phyloP scores from a whole-genome alignment of 2,113 vertebrate genomes.

The Leptobrachium leishanense region DNA sequence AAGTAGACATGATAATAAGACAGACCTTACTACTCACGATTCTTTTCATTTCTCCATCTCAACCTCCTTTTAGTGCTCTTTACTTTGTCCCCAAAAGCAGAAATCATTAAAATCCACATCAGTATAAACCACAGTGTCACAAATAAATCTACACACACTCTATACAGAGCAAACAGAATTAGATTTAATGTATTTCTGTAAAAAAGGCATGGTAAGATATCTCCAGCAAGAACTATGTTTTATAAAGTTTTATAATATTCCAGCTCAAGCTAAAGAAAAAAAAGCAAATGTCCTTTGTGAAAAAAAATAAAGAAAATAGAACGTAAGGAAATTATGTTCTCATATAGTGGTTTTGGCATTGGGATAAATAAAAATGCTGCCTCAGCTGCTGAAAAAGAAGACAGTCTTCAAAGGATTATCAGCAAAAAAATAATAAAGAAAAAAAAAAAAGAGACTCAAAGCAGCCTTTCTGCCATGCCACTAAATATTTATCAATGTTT shows the following conservation, averaged over 20 bases:
- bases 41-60: slow-evolving; percentile 93
- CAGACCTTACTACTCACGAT: slow-evolving; percentile 80
- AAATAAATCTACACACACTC: slow-evolving; percentile 57
- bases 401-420: slow-evolving; percentile 55
- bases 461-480: slow-evolving; percentile 62
- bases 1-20: too few species aligned
- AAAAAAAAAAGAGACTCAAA: slow-evolving; percentile 48
- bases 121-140: slow-evolving; percentile 73
- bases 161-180: slow-evolving; percentile 53
- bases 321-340: background rate
- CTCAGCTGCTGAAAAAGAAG: slow-evolving; percentile 53
- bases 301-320: background rate
- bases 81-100: slow-evolving; percentile 64
- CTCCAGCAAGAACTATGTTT: too few species aligned
- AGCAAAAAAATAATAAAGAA: slow-evolving; percentile 45
- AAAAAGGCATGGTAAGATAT: too few species aligned
- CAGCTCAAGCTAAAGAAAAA: too few species aligned
- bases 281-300: too few species aligned
- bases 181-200: too few species aligned
- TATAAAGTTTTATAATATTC: too few species aligned
- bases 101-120: slow-evolving; percentile 62
- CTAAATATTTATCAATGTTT: slow-evolving; percentile 71
- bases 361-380: background rate
- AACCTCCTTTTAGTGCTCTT: slow-evolving; percentile 79
- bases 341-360: too few species aligned